Conservation (phyloP, 2,113 vertebrate species). For the Nymphicus hollandicus region DNA sequence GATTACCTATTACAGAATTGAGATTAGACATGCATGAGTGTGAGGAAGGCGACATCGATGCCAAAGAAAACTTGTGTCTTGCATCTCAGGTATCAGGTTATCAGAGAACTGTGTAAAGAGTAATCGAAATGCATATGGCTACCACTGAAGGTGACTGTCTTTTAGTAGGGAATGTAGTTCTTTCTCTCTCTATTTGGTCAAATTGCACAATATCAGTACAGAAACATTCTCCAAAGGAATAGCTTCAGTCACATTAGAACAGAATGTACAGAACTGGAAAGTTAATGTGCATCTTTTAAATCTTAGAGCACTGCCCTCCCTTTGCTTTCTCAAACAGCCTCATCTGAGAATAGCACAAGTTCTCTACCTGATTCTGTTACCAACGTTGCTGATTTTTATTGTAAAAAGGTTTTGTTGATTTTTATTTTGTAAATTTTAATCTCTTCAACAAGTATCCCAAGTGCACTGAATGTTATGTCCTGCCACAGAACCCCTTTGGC, state of each 20-base stretch:
- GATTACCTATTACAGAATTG: neutral
- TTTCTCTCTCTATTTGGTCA: neutral
- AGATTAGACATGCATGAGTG: neutral
- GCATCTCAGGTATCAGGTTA: neutral
- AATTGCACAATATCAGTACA: neutral
- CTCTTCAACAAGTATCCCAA: neutral
- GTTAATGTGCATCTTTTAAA: neutral
- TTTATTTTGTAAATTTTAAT: neutral
- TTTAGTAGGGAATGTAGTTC: neutral
- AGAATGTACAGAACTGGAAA: neutral
- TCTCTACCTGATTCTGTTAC: neutral
- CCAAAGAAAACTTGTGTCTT: neutral
- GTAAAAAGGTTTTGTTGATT: neutral
- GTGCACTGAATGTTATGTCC: neutral
- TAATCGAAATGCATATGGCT: neutral
- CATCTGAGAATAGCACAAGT: neutral
- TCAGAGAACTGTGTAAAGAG: neutral
- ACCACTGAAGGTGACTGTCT: neutral
- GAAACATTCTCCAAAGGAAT: neutral
- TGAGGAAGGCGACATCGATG: neutral
- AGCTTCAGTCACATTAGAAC: neutral
- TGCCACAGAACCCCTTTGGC: neutral
- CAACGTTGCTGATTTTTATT: neutral
- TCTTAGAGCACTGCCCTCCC: neutral
- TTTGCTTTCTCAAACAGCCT: neutral